phyloP scores from a whole-genome alignment of 2,888 invertebrate genomes.

The Cabera pusaria region DNA sequence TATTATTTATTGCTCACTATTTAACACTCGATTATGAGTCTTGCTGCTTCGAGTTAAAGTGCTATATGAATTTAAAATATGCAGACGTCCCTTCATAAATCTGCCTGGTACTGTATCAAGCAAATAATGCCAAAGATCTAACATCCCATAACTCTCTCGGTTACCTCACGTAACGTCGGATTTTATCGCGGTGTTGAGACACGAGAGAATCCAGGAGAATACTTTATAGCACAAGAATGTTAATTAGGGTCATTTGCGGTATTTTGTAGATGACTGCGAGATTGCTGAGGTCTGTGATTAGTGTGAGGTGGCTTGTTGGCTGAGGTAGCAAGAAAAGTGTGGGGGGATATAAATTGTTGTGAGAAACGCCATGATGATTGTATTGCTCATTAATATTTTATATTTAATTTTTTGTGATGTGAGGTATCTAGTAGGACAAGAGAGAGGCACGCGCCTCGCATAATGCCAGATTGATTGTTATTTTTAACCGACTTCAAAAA shows the following conservation, averaged over 20 bases:
- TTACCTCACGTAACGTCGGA: constrained; percentile 25
- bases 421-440: too few relatives aligned
- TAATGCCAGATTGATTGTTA: too few relatives aligned
- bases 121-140: constrained; percentile 28
- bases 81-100: constrained; percentile 26
- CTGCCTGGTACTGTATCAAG: constrained; percentile 20
- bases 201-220: constrained; percentile 26
- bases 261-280: constrained; percentile 13
- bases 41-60: constrained; percentile 16
- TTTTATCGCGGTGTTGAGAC: constrained; percentile 32
- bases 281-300: constrained; percentile 27
- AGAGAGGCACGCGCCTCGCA: too few relatives aligned
- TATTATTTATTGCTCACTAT: constrained; percentile 1
- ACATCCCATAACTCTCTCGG: constrained; percentile 25
- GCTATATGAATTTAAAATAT: constrained; percentile 5
- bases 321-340: too few relatives aligned
- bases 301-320: too few relatives aligned
- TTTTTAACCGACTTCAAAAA: too few relatives aligned
- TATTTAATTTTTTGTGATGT: too few relatives aligned
- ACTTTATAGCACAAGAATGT: constrained; percentile 19
- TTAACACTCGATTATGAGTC: neutral
- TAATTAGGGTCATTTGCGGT: constrained; percentile 29
- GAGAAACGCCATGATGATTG: too few relatives aligned
- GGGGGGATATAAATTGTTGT: too few relatives aligned
- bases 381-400: too few relatives aligned